phyloP scores from a whole-genome alignment of 2,888 invertebrate genomes.

The Tillus elongatus region DNA sequence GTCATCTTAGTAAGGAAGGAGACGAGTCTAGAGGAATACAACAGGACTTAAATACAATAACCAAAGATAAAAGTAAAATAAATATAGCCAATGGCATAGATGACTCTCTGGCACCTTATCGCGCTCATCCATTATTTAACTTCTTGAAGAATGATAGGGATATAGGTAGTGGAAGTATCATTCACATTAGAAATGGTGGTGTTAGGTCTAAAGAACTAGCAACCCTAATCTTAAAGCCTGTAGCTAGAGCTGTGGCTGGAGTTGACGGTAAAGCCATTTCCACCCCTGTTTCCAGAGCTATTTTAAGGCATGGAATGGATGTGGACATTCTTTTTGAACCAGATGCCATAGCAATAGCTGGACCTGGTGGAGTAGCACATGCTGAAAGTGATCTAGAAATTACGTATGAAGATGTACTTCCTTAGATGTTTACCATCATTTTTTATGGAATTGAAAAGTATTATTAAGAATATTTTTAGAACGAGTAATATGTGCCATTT shows the following conservation, averaged over 20 bases:
- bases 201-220: slow-evolving; percentile 27
- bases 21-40: neutral
- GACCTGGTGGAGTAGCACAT: slow-evolving; percentile 67
- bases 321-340: slow-evolving; percentile 60
- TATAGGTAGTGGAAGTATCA: slow-evolving; percentile 26
- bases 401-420: slow-evolving; percentile 33
- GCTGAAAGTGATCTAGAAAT: slow-evolving; percentile 61
- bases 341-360: slow-evolving; percentile 60
- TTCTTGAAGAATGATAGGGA: slow-evolving; percentile 33
- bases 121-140: slow-evolving; percentile 33
- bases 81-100: slow-evolving; percentile 6
- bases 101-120: slow-evolving; percentile 28
- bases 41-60: neutral
- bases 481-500: no score
- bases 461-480: no score
- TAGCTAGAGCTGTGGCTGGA: slow-evolving; percentile 57
- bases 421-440: no score
- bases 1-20: neutral
- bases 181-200: slow-evolving; percentile 27
- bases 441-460: no score
- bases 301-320: slow-evolving; percentile 50
- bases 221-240: slow-evolving; percentile 52
- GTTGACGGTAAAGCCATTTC: slow-evolving; percentile 60
- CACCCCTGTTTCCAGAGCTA: slow-evolving; percentile 57
- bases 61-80: no score